Percentiles rank a stretch among this genome's conserved stretches.
Evolutionary conservation across 2,113 vertebrate genomes (phyloP).

Genomic region (Microtus richardsoni): DNA sequence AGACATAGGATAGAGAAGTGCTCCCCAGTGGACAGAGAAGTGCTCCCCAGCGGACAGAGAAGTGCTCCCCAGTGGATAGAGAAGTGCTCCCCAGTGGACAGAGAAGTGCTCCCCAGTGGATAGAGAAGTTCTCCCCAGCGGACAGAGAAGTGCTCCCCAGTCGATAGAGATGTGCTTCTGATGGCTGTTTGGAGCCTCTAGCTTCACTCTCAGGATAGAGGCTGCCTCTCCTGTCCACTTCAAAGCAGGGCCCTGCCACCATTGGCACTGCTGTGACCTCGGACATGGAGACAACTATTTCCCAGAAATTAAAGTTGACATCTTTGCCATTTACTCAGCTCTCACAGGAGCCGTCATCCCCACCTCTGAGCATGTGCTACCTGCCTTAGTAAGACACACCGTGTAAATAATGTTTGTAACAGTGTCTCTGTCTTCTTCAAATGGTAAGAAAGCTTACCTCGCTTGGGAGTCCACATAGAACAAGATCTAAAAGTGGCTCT

Average conservation of each 20-base stretch:
- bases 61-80: not conserved
- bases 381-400: not conserved
- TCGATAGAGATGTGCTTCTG: not conserved
- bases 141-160: no score
- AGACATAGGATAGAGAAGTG: not conserved
- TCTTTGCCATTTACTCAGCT: not conserved
- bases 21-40: no score
- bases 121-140: not conserved
- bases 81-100: not conserved
- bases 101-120: no score
- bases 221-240: not conserved
- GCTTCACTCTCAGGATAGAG: not conserved
- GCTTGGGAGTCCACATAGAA: not conserved
- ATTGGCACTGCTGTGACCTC: accelerated
- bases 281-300: not conserved
- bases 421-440: not conserved
- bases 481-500: not conserved
- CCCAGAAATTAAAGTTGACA: not conserved
- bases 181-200: not conserved
- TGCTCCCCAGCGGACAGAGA: no score
- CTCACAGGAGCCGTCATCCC: not conserved
- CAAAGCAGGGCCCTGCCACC: accelerated
- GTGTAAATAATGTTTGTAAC: not conserved
- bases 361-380: not conserved
- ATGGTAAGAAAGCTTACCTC: not conserved